Evolutionary conservation across 2,888 invertebrate genomes (phyloP), one percentile per base, ranked within the genome.

Genomic region (Phrixothrix hirtus): DNA sequence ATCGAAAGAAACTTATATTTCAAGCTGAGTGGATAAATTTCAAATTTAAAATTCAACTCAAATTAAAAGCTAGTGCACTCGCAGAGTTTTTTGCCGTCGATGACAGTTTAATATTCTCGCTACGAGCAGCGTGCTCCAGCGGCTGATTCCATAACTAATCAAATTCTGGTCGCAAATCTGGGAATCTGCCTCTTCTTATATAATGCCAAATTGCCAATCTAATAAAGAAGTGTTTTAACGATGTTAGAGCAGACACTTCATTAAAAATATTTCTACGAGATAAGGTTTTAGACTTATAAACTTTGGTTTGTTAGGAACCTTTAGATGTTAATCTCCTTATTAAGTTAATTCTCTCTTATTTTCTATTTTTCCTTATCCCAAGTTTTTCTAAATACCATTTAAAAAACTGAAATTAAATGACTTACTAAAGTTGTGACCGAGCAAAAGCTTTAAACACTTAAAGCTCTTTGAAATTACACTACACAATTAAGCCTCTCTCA

Each of bases 121-220:
- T 62, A 58, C 60, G 62, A 61, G 56, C 60, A 38, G 60, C 60
- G 37, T 60, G 61, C 62, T 60, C 59, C 52, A 55, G 61, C 55
- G 63, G 61, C 67, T 64, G 68, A 67, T 69, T 68, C 62, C 61
- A 66, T 66, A 68, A 66, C 67, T 68, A 67, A 70, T 70, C 68
- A 64, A 67, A 68, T 70, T 69, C 65, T 60, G 66, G 64, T 66
- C 64, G 63, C 59, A 64, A 63, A 68, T 66, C 64, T 64, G 57
- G 45, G 54, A 59, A 64, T 55, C 62, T 57, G 55, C 52, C 49
- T 58, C 53, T 44, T 62, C 60, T 60, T 56, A 62, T 64, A 65
- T 70, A 64, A 67, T 66, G 63, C 67, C 68, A 68, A 70, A 70
- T 71, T 69, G 69, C 63, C 69, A 71, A 71, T 70, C 67, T 68